These are phyloP conservation scores for Conistra vaccinii DNA, from an alignment of 2,888 invertebrate genomes.

Conservation along the genomic window DNA sequence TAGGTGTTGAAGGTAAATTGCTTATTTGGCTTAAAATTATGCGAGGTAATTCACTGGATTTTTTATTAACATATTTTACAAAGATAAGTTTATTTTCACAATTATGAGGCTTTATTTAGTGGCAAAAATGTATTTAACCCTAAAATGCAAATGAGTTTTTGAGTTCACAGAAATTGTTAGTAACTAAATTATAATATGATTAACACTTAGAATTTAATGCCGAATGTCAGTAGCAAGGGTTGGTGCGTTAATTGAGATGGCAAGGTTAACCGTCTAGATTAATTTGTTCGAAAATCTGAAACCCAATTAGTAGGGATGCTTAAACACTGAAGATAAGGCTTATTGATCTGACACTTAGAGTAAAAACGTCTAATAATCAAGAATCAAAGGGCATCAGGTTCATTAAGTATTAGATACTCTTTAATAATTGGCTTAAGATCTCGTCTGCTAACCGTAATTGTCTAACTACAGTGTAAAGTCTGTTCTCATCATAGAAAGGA, in stretches of 20 bases:
- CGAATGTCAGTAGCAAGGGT: conserved; percentile 34
- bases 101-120: conserved; percentile 18
- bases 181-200: conserved; percentile 36
- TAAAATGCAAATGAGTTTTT: conserved; percentile 31
- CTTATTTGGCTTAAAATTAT: conserved; percentile 17
- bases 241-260: conserved; percentile 37
- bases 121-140: conserved; percentile 1
- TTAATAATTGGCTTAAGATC: not conserved
- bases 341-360: conserved; percentile 29
- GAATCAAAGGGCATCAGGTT: not conserved
- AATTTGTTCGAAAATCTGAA: conserved; percentile 39
- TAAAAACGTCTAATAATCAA: conserved; percentile 32
- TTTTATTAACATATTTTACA: conserved; percentile 28
- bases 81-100: conserved; percentile 31
- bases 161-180: conserved; percentile 17
- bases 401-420: not conserved
- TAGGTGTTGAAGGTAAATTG: conserved; percentile 26
- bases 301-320: conserved; percentile 43
- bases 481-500: not conserved
- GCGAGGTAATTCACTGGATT: conserved; percentile 7
- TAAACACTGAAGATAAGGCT: conserved; percentile 28
- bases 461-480: not conserved
- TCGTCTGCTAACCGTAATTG: not conserved
- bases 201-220: conserved; percentile 35
- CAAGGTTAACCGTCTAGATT: conserved; percentile 45